phyloP scores from a whole-genome alignment of 2,113 vertebrate genomes.

The Montifringilla adamsi region DNA sequence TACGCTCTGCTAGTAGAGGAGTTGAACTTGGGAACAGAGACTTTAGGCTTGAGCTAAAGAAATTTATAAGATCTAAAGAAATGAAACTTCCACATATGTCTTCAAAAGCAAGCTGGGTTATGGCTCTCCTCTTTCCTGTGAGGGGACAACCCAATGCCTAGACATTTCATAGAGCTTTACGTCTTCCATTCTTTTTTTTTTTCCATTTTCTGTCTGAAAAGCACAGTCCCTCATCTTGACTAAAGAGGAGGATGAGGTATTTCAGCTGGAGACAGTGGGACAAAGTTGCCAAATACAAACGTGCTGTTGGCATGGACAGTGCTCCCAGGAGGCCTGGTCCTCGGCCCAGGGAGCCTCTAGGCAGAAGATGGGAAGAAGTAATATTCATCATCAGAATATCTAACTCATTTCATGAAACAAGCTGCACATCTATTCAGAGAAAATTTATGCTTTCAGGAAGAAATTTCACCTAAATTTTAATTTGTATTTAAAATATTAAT shows the following conservation, averaged over 20 bases:
- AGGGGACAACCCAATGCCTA: neutral
- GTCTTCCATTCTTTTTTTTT: neutral
- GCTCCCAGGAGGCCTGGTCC: neutral
- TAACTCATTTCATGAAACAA: neutral
- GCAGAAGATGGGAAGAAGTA: neutral
- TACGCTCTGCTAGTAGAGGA: neutral
- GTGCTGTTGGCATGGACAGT: neutral
- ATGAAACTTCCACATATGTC: neutral
- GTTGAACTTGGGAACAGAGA: neutral
- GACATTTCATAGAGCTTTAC: neutral
- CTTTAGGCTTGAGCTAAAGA: neutral
- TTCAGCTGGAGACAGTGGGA: neutral
- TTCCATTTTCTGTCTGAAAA: neutral
- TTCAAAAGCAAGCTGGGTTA: neutral
- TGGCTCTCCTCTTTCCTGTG: neutral
- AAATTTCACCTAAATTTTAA: neutral
- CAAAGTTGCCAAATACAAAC: neutral
- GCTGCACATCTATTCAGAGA: accelerated
- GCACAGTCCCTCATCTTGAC: neutral
- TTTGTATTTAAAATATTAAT: neutral
- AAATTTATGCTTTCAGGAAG: neutral
- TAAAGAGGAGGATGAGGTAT: neutral
- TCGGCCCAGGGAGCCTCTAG: neutral
- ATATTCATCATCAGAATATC: neutral
- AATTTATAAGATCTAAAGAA: neutral